A percentile compares a stretch with the other conserved stretches of the same genome.
These are phyloP conservation scores for Blastobasis lacticolella DNA, from an alignment of 2,888 invertebrate genomes.

Conservation along the genomic window DNA sequence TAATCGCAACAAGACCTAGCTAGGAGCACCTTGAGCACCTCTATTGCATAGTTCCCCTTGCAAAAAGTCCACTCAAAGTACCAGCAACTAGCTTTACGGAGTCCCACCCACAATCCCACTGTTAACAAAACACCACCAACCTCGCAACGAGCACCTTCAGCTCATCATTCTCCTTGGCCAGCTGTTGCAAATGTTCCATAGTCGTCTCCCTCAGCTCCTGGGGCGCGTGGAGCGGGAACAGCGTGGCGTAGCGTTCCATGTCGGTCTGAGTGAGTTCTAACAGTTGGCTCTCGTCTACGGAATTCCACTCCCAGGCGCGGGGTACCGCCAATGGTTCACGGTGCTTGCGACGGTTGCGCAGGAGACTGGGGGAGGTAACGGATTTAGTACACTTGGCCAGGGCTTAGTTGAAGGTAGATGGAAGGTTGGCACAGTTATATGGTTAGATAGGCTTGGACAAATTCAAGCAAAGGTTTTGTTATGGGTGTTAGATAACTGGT, in stretches of 20 bases:
- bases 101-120: too few species aligned
- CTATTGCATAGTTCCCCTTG: too few species aligned
- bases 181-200: slow-evolving; percentile 29
- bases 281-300: slow-evolving; percentile 44
- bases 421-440: too few species aligned
- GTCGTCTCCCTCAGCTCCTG: slow-evolving; percentile 38
- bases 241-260: slow-evolving; percentile 40
- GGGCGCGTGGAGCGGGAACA: slow-evolving; percentile 58
- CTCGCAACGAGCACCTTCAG: slow-evolving; percentile 42
- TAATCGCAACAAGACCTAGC: too few species aligned
- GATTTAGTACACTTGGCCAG: neutral
- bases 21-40: too few species aligned
- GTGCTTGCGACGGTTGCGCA: slow-evolving; percentile 47
- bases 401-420: too few species aligned
- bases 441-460: too few species aligned
- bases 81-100: too few species aligned
- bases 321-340: slow-evolving; percentile 32
- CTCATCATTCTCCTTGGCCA: slow-evolving; percentile 43
- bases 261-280: slow-evolving; percentile 46
- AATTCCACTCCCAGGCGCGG: slow-evolving; percentile 57
- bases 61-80: too few species aligned
- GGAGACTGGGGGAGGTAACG: slow-evolving; percentile 26
- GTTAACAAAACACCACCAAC: slow-evolving; percentile 19
- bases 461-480: too few species aligned
- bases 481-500: too few species aligned